Conservation (phyloP, 2,797 vertebrate genomes). For the Lacerta agilis region DNA sequence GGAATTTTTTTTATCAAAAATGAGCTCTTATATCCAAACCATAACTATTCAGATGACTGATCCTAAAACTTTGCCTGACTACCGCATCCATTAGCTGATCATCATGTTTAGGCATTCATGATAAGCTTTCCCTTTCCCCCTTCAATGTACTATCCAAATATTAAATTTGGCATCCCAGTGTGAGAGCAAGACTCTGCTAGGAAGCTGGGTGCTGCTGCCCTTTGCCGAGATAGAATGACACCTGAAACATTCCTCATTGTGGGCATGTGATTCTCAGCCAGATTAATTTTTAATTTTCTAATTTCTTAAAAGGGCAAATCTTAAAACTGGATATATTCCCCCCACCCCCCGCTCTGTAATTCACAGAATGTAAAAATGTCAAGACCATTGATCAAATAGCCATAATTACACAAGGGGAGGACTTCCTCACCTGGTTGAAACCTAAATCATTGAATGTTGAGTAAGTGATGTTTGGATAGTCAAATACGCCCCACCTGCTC, state of each 20-base stretch:
- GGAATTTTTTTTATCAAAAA: background rate
- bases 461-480: conserved; percentile 47
- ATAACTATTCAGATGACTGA: background rate
- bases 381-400: conserved; percentile 58
- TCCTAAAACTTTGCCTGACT: conserved; percentile 28
- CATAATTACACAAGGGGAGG: conserved; percentile 52
- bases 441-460: conserved; percentile 49
- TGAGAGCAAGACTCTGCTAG: background rate
- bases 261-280: conserved; percentile 46
- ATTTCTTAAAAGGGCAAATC: conserved; percentile 68
- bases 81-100: conserved; percentile 29
- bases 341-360: conserved; percentile 28
- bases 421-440: conserved; percentile 49
- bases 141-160: conserved; percentile 57
- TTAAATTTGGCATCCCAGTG: conserved; percentile 42
- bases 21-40: background rate
- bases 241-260: conserved; percentile 55
- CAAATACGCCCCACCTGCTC: conserved; percentile 34
- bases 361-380: conserved; percentile 69
- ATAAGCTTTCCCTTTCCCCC: conserved; percentile 51
- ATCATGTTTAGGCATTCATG: conserved; percentile 38
- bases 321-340: conserved; percentile 57
- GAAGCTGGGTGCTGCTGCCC: background rate
- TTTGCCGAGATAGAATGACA: conserved; percentile 53
- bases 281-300: conserved; percentile 76